A percentile compares a stretch with the other conserved stretches of the same genome.
phyloP scores from a whole-genome alignment of 2,888 invertebrate species.

The Subacronicta megacephala region DNA sequence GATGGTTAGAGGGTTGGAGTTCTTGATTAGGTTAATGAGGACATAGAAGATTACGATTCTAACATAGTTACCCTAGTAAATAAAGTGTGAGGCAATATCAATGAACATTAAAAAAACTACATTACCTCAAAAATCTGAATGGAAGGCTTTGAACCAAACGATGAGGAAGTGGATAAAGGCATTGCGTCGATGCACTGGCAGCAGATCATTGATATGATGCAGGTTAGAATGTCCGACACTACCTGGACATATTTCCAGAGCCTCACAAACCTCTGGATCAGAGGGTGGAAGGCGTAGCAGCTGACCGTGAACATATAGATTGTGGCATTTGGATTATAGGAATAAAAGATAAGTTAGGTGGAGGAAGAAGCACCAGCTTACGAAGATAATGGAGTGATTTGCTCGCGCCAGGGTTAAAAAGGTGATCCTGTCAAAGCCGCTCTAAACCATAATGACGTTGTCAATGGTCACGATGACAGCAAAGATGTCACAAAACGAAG shows the following conservation, averaged over 20 bases:
- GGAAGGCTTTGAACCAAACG: constrained; percentile 27
- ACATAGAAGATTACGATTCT: too few species aligned
- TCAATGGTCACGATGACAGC: neutral
- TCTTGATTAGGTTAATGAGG: too few species aligned
- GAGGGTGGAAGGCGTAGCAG: constrained; percentile 61
- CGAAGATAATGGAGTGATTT: neutral
- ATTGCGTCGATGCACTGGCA: constrained; percentile 60
- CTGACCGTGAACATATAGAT: constrained; percentile 64
- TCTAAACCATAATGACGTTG: constrained; percentile 10
- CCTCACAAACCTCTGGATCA: constrained; percentile 58
- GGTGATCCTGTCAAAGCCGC: neutral
- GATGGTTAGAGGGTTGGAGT: too few species aligned
- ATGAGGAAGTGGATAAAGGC: constrained; percentile 40
- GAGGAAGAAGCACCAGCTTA: neutral
- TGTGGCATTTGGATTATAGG: constrained; percentile 29
- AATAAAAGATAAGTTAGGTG: neutral
- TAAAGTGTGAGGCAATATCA: too few species aligned
- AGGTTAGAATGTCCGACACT: constrained; percentile 61
- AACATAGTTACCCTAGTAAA: neutral
- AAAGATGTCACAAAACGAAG: neutral
- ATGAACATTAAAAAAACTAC: neutral
- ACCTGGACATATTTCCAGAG: constrained; percentile 62
- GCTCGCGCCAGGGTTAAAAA: neutral
- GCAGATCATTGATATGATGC: constrained; percentile 57
- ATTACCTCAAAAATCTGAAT: constrained; percentile 36